Percentiles rank a stretch among this genome's conserved stretches.
phyloP scores from a whole-genome alignment of 1,140 invertebrate genomes.

The Homalodisca vitripennis region DNA sequence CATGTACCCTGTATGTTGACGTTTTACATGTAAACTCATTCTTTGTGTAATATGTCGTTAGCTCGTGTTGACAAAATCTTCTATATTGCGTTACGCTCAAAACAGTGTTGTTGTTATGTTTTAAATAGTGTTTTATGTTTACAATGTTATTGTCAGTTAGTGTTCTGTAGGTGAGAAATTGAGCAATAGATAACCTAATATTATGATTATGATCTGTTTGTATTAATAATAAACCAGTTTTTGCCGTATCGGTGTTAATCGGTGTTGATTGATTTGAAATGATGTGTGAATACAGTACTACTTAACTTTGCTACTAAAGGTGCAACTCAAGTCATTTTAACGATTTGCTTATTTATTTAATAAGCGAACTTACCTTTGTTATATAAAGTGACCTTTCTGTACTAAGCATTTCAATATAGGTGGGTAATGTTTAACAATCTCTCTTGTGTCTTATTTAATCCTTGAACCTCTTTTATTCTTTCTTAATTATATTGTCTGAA shows the following conservation, averaged over 20 bases:
- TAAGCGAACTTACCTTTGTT: constrained; percentile 15
- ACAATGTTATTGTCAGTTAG: not conserved
- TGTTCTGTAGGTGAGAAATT: not conserved
- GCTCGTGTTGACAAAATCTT: not conserved
- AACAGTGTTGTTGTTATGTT: constrained; percentile 11
- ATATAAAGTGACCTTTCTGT: constrained; percentile 31
- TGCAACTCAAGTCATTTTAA: not conserved
- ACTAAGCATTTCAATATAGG: constrained; percentile 30
- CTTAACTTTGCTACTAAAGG: constrained; percentile 5
- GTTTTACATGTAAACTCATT: not conserved
- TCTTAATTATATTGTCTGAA: too few relatives aligned
- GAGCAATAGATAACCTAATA: not conserved
- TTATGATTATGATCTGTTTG: not conserved
- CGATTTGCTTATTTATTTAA: constrained; percentile 9
- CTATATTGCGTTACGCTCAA: constrained; percentile 14
- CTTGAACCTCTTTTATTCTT: too few relatives aligned
- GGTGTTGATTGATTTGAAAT: constrained; percentile 13
- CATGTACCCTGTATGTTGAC: constrained; percentile 2
- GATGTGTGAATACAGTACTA: not conserved
- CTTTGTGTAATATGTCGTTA: constrained; percentile 17
- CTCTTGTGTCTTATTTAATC: constrained; percentile 16
- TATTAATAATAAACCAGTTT: not conserved
- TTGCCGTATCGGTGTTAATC: constrained; percentile 1
- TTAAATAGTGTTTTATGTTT: constrained; percentile 10
- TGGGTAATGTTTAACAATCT: constrained; percentile 27